A percentile compares a stretch with the other conserved stretches of the same genome.
phyloP scores from a whole-genome alignment of 2,113 vertebrate species.

The Hirundichthys speculiger region DNA sequence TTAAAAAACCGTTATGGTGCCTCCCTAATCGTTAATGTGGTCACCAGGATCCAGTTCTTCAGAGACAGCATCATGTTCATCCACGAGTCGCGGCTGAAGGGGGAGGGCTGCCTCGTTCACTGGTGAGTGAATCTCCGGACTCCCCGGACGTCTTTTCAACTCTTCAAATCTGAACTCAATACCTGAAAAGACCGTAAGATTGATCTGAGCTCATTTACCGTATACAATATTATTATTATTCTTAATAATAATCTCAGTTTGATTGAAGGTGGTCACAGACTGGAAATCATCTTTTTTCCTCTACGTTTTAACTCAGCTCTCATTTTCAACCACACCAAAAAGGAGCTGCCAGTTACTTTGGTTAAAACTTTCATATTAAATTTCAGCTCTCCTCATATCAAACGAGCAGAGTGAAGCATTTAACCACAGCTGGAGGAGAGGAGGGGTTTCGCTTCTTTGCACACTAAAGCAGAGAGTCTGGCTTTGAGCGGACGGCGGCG shows the following conservation, averaged over 20 bases:
- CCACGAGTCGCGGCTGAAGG: constrained; percentile 87
- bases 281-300: constrained; percentile 11
- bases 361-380: constrained; percentile 33
- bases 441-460: constrained; percentile 52
- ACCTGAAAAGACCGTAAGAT: too few species aligned
- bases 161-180: too few species aligned
- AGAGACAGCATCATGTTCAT: constrained; percentile 92
- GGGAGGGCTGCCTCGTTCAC: constrained; percentile 91
- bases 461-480: constrained; percentile 23
- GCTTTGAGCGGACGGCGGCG: background rate
- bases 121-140: constrained; percentile 87
- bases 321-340: constrained; percentile 61
- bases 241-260: background rate
- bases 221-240: too few species aligned
- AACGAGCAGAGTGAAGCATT: constrained; percentile 37
- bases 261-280: background rate
- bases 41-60: constrained; percentile 87
- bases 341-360: background rate
- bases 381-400: constrained; percentile 55
- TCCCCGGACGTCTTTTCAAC: too few species aligned
- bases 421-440: constrained; percentile 40
- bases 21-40: too few species aligned
- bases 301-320: constrained; percentile 8
- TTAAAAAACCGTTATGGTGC: too few species aligned
- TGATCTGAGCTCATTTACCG: too few species aligned